A percentile compares a stretch with the other conserved stretches of the same genome.
Evolutionary conservation across 35 echinoderm and acorn worm species (phyloP).

Genomic region (Acanthaster planci): DNA sequence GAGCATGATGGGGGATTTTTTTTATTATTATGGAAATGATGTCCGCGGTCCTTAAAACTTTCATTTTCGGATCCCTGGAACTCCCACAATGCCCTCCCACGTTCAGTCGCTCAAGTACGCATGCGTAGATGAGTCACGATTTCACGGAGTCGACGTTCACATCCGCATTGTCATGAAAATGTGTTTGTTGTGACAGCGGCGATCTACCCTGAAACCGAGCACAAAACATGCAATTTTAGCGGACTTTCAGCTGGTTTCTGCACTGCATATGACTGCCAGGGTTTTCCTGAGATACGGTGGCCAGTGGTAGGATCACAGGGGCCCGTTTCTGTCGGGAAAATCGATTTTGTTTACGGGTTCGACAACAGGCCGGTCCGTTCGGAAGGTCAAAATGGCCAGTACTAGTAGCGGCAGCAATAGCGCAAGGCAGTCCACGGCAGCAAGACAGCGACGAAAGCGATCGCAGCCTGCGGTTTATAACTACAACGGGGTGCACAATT

Average conservation of each 20-base stretch:
- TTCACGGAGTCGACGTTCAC: neutral
- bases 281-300: neutral
- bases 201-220: neutral
- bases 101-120: neutral
- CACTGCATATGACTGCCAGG: slow-evolving; percentile 12
- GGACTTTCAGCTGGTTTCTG: slow-evolving; percentile 7
- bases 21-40: no score
- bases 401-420: slow-evolving; percentile 31
- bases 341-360: neutral
- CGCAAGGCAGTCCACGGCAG: slow-evolving; percentile 46
- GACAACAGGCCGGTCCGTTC: neutral
- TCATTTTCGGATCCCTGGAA: slow-evolving; percentile 31
- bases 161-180: slow-evolving; percentile 27
- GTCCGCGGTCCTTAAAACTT: neutral
- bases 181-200: slow-evolving; percentile 6
- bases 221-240: slow-evolving; percentile 20
- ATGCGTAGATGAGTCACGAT: neutral
- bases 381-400: slow-evolving; percentile 57
- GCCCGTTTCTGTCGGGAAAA: neutral
- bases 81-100: slow-evolving; percentile 29
- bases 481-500: slow-evolving; percentile 96
- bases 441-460: slow-evolving; percentile 67
- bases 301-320: neutral
- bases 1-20: no score
- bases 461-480: slow-evolving; percentile 75